Conservation (phyloP, 2,113 vertebrate species). For the Nematolebias whitei region DNA sequence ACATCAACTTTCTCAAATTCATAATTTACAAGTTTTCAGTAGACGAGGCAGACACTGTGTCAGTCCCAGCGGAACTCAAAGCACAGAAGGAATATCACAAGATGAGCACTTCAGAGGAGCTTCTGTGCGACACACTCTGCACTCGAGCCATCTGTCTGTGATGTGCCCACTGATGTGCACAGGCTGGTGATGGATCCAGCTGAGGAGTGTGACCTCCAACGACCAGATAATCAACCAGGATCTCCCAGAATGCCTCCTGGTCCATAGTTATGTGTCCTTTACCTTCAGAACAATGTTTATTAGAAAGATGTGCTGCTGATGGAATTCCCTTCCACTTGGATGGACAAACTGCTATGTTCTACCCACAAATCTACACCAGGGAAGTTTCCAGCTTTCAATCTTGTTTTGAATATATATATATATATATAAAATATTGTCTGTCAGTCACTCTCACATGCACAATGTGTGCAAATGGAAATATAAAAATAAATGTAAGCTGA, state of each 20-base stretch:
- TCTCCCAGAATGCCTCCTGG: neutral
- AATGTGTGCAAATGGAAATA: too few species aligned
- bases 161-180: constrained; percentile 7
- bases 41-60: neutral
- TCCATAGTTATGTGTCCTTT: neutral
- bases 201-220: neutral
- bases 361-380: too few species aligned
- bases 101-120: neutral
- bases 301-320: neutral
- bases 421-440: too few species aligned
- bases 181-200: neutral
- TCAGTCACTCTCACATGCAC: too few species aligned
- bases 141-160: neutral
- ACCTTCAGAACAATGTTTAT: neutral
- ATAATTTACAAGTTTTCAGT: neutral
- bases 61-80: neutral
- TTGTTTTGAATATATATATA: too few species aligned
- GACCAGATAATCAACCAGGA: neutral
- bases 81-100: neutral
- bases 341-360: neutral
- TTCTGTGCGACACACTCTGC: neutral
- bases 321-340: neutral
- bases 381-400: too few species aligned
- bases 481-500: too few species aligned
- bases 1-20: neutral